These are phyloP conservation scores for Zosterops pallidus DNA, from an alignment of 2,113 vertebrate genomes.

Conservation along the genomic window DNA sequence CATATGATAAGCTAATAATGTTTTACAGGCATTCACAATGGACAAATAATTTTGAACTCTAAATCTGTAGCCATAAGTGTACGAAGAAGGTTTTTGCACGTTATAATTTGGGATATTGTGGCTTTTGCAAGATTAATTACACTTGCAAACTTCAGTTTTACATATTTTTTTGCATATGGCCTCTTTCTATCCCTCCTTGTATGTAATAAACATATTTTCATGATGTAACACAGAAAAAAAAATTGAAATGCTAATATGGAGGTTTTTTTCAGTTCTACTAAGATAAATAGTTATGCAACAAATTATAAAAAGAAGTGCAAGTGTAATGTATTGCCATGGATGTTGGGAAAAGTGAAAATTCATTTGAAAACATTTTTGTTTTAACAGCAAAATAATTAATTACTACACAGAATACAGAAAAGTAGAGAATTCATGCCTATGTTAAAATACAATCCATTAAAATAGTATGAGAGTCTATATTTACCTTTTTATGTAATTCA, in stretches of 20 bases:
- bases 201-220: background rate
- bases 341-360: background rate
- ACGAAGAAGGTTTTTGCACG: background rate
- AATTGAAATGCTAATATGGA: background rate
- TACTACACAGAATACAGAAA: background rate
- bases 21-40: background rate
- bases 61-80: background rate
- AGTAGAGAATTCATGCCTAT: background rate
- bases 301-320: background rate
- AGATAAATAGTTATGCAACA: background rate
- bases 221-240: background rate
- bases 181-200: background rate
- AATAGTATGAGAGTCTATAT: background rate
- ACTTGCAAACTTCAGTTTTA: background rate
- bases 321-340: background rate
- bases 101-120: background rate
- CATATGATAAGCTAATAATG: background rate
- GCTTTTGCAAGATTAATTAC: background rate
- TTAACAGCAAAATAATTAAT: background rate
- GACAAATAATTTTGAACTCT: background rate
- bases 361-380: background rate
- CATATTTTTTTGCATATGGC: background rate
- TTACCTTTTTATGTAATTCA: background rate
- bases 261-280: background rate
- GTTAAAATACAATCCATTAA: background rate